Evolutionary conservation across 1,140 invertebrate species (phyloP).

Genomic region (Cotesia typhae): DNA sequence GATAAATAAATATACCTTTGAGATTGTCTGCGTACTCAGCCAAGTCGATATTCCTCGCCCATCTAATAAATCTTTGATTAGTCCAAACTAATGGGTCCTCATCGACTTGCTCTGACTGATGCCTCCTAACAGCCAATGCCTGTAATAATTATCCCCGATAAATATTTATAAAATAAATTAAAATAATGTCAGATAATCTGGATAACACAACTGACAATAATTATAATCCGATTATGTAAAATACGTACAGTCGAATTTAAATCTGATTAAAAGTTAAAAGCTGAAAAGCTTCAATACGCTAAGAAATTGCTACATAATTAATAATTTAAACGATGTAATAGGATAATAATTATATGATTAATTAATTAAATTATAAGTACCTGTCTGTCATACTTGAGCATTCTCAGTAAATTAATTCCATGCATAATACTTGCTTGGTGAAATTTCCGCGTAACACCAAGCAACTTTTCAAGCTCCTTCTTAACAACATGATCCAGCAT

Average conservation of each 20-base stretch:
- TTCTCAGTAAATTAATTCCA: slow-evolving; percentile 88
- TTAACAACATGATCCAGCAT: slow-evolving; percentile 92
- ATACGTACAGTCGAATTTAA: background rate
- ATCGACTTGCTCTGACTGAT: slow-evolving; percentile 87
- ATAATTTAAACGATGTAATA: background rate
- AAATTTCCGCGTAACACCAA: slow-evolving; percentile 90
- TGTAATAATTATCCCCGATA: slow-evolving; percentile 54
- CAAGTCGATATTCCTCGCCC: slow-evolving; percentile 92
- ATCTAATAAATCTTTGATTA: slow-evolving; percentile 90
- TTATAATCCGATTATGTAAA: background rate
- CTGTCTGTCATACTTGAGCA: slow-evolving; percentile 92
- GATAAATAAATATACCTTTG: slow-evolving; percentile 73
- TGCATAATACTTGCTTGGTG: slow-evolving; percentile 94
- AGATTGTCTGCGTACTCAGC: slow-evolving; percentile 93
- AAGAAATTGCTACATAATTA: background rate
- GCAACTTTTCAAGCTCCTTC: slow-evolving; percentile 92
- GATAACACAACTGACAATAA: background rate
- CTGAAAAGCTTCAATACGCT: background rate
- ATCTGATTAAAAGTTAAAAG: no score
- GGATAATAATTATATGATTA: background rate
- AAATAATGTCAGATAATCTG: no score
- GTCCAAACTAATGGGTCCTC: slow-evolving; percentile 94
- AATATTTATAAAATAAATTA: slow-evolving; percentile 14
- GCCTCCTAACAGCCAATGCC: slow-evolving; percentile 85
- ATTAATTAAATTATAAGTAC: slow-evolving; percentile 62